Evolutionary conservation across 2,113 vertebrate species (phyloP).

Genomic region (Myrmecophaga tridactyla): DNA sequence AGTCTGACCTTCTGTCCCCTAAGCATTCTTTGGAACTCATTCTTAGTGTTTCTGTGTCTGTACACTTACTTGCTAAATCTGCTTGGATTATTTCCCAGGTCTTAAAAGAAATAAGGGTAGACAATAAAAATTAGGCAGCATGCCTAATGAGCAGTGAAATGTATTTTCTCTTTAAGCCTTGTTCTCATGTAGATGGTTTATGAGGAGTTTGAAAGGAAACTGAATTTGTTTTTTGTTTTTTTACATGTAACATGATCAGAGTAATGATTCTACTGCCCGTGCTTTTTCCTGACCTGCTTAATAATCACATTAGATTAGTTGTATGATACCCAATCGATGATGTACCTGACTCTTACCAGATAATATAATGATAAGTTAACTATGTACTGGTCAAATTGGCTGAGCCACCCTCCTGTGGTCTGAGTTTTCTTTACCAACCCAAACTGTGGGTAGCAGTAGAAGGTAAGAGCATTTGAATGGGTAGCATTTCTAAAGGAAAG

Average conservation of each 20-base stretch:
- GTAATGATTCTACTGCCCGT: not conserved
- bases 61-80: not conserved
- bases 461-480: not conserved
- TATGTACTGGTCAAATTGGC: not conserved
- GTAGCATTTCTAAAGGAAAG: not conserved
- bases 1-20: not conserved
- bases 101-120: slow-evolving; percentile 2
- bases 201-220: not conserved
- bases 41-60: not conserved
- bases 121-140: not conserved
- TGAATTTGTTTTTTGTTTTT: not conserved
- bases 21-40: not conserved
- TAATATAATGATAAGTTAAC: not conserved
- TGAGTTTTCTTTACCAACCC: not conserved
- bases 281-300: slow-evolving; percentile 1
- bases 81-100: not conserved
- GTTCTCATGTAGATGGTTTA: not conserved
- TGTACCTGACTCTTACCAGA: not conserved
- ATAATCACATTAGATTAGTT: not conserved
- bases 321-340: not conserved
- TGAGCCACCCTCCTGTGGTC: not conserved
- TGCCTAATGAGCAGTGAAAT: not conserved
- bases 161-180: not conserved
- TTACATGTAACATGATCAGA: not conserved
- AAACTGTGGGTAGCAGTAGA: not conserved